phyloP scores from a whole-genome alignment of 1,140 invertebrate species.

The Bombus impatiens region DNA sequence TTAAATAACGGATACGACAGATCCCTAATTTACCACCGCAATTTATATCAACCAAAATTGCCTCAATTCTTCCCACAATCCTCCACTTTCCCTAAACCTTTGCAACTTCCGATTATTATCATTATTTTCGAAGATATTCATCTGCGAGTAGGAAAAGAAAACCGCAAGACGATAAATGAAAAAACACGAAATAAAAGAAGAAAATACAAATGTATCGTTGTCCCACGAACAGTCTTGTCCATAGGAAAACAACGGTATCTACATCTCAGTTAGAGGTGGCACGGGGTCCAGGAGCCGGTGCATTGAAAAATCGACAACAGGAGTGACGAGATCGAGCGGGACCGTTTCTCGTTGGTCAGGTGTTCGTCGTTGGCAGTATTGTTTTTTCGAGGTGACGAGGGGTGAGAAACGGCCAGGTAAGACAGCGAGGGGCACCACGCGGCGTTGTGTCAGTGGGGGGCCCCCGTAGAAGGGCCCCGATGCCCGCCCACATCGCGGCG shows the following conservation, averaged over 20 bases:
- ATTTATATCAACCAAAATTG: too few relatives aligned
- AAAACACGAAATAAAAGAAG: too few relatives aligned
- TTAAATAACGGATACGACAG: too few relatives aligned
- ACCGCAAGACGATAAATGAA: not conserved
- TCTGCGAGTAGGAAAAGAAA: not conserved
- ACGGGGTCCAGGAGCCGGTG: not conserved
- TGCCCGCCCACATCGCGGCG: constrained; percentile 75
- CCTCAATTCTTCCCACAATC: too few relatives aligned
- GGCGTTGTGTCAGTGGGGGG: constrained; percentile 57
- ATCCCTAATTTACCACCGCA: too few relatives aligned
- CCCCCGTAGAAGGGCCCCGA: constrained; percentile 58
- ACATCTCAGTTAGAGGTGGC: not conserved
- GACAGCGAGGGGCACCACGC: constrained; percentile 58
- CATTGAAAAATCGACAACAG: constrained; percentile 55
- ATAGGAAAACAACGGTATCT: not conserved
- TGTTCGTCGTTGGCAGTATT: constrained; percentile 47
- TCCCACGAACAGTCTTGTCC: too few relatives aligned
- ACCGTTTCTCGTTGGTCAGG: constrained; percentile 49
- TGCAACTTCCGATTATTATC: too few relatives aligned
- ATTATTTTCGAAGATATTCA: too few relatives aligned
- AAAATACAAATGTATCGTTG: not conserved
- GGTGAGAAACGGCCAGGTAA: constrained; percentile 50
- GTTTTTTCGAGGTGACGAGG: constrained; percentile 56
- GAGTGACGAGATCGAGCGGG: constrained; percentile 41
- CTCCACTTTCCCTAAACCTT: too few relatives aligned